These are phyloP conservation scores for Hemiscyllium ocellatum DNA, from an alignment of 2,113 vertebrate genomes.

Conservation along the genomic window DNA sequence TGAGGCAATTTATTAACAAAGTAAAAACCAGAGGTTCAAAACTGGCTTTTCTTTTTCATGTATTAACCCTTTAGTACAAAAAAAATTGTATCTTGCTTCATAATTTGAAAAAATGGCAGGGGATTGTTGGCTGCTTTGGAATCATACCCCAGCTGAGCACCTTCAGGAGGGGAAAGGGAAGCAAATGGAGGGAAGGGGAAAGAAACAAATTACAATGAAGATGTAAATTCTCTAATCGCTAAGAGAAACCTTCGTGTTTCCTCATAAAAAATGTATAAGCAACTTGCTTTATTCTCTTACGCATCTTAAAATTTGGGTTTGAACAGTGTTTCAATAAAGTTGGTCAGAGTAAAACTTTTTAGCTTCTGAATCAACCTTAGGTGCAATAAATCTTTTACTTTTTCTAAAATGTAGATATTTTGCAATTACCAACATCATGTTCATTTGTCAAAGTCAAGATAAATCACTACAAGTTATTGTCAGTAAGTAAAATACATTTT, in stretches of 20 bases:
- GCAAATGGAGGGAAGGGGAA: neutral
- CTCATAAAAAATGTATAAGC: neutral
- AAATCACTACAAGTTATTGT: neutral
- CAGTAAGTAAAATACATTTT: slow-evolving; percentile 22
- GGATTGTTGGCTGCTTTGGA: neutral
- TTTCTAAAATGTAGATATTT: neutral
- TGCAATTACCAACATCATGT: neutral
- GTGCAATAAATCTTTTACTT: neutral
- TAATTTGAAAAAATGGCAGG: neutral
- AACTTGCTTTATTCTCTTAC: neutral
- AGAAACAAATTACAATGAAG: neutral
- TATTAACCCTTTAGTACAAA: neutral
- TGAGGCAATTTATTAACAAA: neutral
- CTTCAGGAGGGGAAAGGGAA: neutral
- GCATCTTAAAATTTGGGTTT: neutral
- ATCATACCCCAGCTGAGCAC: neutral
- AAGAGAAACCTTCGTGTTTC: neutral
- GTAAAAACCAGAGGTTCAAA: neutral
- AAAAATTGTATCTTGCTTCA: neutral
- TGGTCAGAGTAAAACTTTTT: neutral
- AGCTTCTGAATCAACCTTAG: neutral
- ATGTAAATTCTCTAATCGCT: neutral
- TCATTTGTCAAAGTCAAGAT: neutral
- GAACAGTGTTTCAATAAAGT: neutral
- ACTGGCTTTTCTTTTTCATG: neutral